These are phyloP conservation scores for Nyctibius bracteatus DNA, from an alignment of 2,113 vertebrate species.

Conservation along the genomic window DNA sequence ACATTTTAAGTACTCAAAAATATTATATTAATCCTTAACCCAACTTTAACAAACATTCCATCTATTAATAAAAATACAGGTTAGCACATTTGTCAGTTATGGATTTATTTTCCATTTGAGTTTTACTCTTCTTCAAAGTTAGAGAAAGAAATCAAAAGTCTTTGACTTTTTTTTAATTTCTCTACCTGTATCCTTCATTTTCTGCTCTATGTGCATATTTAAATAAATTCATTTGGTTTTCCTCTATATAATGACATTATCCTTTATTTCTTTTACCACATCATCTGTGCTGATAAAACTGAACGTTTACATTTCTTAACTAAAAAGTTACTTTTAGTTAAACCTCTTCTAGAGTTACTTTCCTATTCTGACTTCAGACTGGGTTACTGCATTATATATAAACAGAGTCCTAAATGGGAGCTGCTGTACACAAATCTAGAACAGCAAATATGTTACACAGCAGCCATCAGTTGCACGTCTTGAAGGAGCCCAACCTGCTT, in stretches of 20 bases:
- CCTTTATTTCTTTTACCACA: not conserved
- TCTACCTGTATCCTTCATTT: not conserved
- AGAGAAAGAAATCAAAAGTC: not conserved
- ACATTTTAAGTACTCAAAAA: not conserved
- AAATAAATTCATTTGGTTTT: not conserved
- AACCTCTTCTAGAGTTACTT: not conserved
- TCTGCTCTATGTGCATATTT: not conserved
- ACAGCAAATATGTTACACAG: not conserved
- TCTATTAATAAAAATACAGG: not conserved
- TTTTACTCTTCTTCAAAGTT: not conserved
- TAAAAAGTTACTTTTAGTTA: not conserved
- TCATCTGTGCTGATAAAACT: not conserved
- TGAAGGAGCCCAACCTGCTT: not conserved
- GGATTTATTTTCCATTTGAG: not conserved
- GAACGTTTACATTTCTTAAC: not conserved
- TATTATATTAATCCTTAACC: not conserved
- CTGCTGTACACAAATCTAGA: not conserved
- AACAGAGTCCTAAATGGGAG: not conserved
- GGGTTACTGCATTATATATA: not conserved
- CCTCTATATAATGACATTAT: not conserved
- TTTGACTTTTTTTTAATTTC: not conserved
- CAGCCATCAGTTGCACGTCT: not conserved
- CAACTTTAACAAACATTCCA: not conserved
- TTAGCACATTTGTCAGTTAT: fast-evolving
- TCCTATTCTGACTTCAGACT: not conserved